Conservation (phyloP, 2,888 invertebrate genomes). For the Agrypnus murinus region DNA sequence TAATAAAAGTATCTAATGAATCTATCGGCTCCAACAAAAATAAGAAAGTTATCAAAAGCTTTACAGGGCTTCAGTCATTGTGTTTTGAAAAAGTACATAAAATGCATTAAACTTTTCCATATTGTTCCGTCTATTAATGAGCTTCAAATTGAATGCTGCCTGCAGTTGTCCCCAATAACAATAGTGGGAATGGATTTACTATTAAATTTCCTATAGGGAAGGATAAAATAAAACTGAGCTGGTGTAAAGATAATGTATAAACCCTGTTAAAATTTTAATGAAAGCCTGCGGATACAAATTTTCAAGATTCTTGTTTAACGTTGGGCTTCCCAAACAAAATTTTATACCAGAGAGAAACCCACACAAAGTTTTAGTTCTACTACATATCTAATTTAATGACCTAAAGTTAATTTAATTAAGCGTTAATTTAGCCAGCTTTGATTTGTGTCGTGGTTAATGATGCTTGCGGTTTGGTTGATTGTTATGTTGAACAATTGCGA, state of each 20-base stretch:
- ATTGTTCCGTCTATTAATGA: conserved; percentile 24
- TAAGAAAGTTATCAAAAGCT: conserved; percentile 21
- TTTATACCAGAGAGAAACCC: no score
- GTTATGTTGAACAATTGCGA: conserved; percentile 44
- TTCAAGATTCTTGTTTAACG: background rate
- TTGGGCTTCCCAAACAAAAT: no score
- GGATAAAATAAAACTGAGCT: conserved; percentile 3
- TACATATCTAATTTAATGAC: conserved; percentile 13
- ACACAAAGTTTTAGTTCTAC: background rate
- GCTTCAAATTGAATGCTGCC: background rate
- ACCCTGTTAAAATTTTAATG: conserved; percentile 22
- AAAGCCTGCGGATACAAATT: conserved; percentile 20
- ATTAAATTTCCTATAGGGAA: conserved; percentile 2
- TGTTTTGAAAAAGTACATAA: conserved; percentile 15
- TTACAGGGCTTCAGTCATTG: conserved; percentile 6
- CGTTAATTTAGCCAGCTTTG: conserved; percentile 39
- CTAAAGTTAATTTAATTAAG: conserved; percentile 33
- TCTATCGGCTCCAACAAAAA: conserved; percentile 35
- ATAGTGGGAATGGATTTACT: conserved; percentile 6
- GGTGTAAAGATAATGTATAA: conserved; percentile 20
- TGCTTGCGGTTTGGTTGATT: conserved; percentile 39
- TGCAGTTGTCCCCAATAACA: conserved; percentile 13
- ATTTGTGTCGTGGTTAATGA: conserved; percentile 50
- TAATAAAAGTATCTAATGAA: conserved; percentile 43
- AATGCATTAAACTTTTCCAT: conserved; percentile 24